Conservation (phyloP, 2,888 invertebrate species). For the Dorcus parallelipipedus region DNA sequence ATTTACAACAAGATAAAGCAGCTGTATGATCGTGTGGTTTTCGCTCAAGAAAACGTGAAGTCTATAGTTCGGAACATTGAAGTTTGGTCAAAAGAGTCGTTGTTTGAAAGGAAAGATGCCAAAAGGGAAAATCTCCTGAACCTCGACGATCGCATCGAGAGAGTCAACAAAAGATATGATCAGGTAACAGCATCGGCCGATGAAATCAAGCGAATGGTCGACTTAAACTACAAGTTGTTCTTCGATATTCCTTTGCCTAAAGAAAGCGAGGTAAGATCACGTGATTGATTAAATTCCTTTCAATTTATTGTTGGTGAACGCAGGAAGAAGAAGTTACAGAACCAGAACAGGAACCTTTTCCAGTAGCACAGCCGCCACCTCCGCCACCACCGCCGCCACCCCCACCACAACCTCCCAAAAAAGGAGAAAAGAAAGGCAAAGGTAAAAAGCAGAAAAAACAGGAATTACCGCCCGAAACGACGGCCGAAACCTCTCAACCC, state of each 20-base stretch:
- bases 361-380: conserved; percentile 2
- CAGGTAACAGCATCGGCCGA: conserved; percentile 53
- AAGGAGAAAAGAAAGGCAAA: conserved; percentile 26
- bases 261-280: conserved; percentile 9
- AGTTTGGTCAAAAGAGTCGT: conserved; percentile 69
- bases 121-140: conserved; percentile 57
- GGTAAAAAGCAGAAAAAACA: conserved; percentile 38
- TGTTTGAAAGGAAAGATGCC: conserved; percentile 71
- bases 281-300: not conserved
- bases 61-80: conserved; percentile 57
- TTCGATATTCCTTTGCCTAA: conserved; percentile 55
- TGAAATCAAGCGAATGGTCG: conserved; percentile 58
- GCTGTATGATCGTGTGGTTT: conserved; percentile 65
- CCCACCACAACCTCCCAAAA: conserved; percentile 37
- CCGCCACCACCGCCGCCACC: conserved; percentile 6
- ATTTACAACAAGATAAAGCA: conserved; percentile 67
- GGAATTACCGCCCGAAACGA: conserved; percentile 22
- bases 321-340: conserved; percentile 3
- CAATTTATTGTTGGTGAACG: not conserved
- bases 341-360: conserved; percentile 2
- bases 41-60: conserved; percentile 65
- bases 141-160: conserved; percentile 54
- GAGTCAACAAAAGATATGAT: conserved; percentile 54
- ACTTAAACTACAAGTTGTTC: conserved; percentile 66
- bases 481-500: conserved; percentile 13